Evolutionary conservation across 2,113 vertebrate genomes (phyloP).

Genomic region (Acinonyx jubatus): DNA sequence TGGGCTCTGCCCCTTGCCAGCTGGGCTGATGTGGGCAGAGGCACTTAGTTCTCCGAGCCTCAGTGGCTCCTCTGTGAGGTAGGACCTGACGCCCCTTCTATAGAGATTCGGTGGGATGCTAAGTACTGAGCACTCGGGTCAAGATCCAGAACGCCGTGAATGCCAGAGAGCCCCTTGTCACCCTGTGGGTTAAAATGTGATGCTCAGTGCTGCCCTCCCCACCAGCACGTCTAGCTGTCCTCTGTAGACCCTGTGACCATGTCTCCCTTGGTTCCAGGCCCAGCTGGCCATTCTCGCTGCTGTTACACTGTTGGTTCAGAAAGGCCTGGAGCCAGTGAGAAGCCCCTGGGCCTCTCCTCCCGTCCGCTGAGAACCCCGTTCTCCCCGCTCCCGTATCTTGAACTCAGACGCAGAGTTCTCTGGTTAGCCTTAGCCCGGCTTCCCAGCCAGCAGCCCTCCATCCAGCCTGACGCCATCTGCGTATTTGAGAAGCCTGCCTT

Average conservation of each 20-base stretch:
- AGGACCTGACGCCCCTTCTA: not conserved
- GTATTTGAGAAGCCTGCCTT: not conserved
- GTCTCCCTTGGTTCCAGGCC: not conserved
- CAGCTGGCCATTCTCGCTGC: not conserved
- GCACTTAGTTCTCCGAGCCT: not conserved
- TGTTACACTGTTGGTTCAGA: rapidly evolving
- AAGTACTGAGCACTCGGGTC: rapidly evolving
- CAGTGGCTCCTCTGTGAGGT: not conserved
- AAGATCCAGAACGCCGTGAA: rapidly evolving
- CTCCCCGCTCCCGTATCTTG: not conserved
- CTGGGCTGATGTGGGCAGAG: not conserved
- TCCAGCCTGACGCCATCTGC: not conserved
- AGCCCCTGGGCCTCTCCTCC: not conserved
- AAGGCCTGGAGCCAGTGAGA: not conserved
- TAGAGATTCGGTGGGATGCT: rapidly evolving
- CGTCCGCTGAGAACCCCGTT: no score
- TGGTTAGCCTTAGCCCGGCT: not conserved
- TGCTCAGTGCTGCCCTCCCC: rapidly evolving
- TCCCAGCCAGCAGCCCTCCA: not conserved
- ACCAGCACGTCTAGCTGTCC: no score
- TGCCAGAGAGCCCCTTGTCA: rapidly evolving
- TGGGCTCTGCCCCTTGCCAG: not conserved
- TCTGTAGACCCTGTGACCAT: not conserved
- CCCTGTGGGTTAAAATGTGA: not conserved
- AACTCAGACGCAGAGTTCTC: not conserved